Conservation (phyloP, 2,113 vertebrate genomes). For the Clarias gariepinus region DNA sequence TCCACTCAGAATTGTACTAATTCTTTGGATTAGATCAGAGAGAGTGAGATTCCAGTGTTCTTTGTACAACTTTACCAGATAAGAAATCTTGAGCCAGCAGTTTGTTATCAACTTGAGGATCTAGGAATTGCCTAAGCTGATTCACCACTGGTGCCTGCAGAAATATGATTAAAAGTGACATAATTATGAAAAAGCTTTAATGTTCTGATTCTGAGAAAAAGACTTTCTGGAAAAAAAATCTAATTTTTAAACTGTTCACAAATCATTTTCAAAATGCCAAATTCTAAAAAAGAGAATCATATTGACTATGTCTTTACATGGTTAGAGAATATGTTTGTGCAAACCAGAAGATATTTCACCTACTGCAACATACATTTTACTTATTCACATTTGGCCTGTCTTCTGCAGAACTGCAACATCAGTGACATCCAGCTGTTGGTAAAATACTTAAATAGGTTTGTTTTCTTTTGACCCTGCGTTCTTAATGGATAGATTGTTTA, state of each 20-base stretch:
- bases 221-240: not conserved
- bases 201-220: not conserved
- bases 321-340: slow-evolving; percentile 13
- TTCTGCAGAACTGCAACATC: not conserved
- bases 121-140: slow-evolving; percentile 25
- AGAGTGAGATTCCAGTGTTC: not conserved
- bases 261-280: not conserved
- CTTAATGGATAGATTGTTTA: not conserved
- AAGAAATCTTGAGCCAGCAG: slow-evolving; percentile 42
- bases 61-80: slow-evolving; percentile 36
- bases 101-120: slow-evolving; percentile 22
- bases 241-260: slow-evolving; percentile 8
- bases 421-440: not conserved
- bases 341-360: not conserved
- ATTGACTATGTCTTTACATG: slow-evolving; percentile 7
- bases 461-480: slow-evolving; percentile 7
- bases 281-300: not conserved
- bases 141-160: slow-evolving; percentile 26
- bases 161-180: not conserved
- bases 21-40: no score
- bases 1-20: not conserved
- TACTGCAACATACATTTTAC: not conserved
- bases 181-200: not conserved
- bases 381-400: not conserved
- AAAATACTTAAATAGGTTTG: slow-evolving; percentile 2